Evolutionary conservation across 2,797 vertebrate genomes (phyloP).

Genomic region (Periparus ater): DNA sequence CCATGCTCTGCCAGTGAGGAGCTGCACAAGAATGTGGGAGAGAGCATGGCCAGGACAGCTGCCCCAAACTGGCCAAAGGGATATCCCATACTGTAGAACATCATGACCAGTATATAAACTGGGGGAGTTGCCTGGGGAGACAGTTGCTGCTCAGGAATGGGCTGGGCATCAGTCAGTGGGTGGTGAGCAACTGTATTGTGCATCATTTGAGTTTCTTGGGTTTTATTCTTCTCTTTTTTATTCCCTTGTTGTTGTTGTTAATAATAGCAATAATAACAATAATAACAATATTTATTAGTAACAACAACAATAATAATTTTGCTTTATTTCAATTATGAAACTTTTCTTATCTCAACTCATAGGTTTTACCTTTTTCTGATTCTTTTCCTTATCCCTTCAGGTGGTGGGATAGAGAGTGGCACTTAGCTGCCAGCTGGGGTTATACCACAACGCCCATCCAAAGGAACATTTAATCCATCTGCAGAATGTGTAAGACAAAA

Average conservation of each 20-base stretch:
- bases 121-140: neutral
- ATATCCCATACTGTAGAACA: neutral
- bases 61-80: neutral
- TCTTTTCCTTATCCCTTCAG: neutral
- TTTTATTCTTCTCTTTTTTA: neutral
- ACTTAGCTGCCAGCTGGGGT: neutral
- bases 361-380: neutral
- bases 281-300: neutral
- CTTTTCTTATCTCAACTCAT: neutral
- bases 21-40: neutral
- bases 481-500: neutral
- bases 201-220: neutral
- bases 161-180: accelerated
- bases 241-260: neutral
- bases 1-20: neutral
- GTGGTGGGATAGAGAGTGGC: neutral
- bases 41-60: neutral
- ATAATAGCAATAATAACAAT: neutral
- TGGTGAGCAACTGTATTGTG: neutral
- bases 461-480: neutral
- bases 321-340: neutral
- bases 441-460: neutral
- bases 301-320: neutral
- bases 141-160: neutral
- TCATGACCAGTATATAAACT: neutral